A percentile compares a stretch with the other conserved stretches of the same genome.
These are phyloP conservation scores for Cerceris ruficornis DNA, from an alignment of 2,888 invertebrate genomes.

Conservation along the genomic window DNA sequence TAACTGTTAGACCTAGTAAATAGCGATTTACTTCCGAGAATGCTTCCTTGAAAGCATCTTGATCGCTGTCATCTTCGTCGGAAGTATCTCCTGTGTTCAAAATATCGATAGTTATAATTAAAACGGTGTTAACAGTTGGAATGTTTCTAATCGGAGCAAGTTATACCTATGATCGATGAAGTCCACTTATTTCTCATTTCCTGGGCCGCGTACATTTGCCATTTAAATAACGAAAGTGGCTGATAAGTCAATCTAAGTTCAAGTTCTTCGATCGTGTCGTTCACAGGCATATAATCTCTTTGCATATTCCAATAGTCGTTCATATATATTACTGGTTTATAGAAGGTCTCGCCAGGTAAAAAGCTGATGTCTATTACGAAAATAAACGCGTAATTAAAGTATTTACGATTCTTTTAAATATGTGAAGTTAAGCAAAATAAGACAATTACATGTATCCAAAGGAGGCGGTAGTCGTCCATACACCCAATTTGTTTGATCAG, in stretches of 20 bases:
- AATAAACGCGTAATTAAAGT: slow-evolving; percentile 17
- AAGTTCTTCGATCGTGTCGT: slow-evolving; percentile 90
- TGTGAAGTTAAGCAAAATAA: neutral
- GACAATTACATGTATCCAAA: slow-evolving; percentile 90
- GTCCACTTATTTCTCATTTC: slow-evolving; percentile 94
- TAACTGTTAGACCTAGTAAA: slow-evolving; percentile 94
- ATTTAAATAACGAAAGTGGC: slow-evolving; percentile 97
- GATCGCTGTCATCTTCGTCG: slow-evolving; percentile 93
- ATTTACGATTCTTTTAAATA: neutral
- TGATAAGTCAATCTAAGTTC: slow-evolving; percentile 90
- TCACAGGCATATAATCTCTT: slow-evolving; percentile 95
- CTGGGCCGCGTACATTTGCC: slow-evolving; percentile 99
- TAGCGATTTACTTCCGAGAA: slow-evolving; percentile 98
- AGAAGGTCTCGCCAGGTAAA: slow-evolving; percentile 91
- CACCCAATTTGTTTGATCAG: slow-evolving; percentile 98
- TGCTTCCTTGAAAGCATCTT: slow-evolving; percentile 95
- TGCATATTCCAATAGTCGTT: slow-evolving; percentile 99
- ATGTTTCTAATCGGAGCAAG: neutral
- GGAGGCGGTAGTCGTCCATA: slow-evolving; percentile 95
- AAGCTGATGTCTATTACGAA: slow-evolving; percentile 88
- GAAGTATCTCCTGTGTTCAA: slow-evolving; percentile 82
- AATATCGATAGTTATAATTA: slow-evolving; percentile 6
- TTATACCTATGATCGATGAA: slow-evolving; percentile 76
- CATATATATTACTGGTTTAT: slow-evolving; percentile 96
- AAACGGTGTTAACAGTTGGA: neutral